A percentile compares a stretch with the other conserved stretches of the same genome.
These are phyloP conservation scores for Callithrix jacchus DNA, from an alignment of 2,113 vertebrate species.

Conservation along the genomic window DNA sequence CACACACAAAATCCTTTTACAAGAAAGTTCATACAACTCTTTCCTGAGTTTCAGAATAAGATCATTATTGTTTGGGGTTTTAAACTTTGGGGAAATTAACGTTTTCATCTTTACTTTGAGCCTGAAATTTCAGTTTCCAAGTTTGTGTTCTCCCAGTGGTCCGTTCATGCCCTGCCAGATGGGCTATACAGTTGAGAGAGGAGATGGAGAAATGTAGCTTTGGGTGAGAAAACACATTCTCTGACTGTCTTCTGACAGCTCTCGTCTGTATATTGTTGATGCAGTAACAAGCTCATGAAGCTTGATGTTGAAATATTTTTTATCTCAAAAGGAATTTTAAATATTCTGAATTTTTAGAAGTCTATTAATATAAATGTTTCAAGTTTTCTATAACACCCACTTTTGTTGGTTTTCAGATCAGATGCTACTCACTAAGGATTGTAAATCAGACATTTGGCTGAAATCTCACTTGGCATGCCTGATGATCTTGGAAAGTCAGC, in stretches of 20 bases:
- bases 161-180: background rate
- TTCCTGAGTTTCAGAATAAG: background rate
- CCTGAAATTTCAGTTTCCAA: conserved; percentile 47
- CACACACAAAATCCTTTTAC: background rate
- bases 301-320: background rate
- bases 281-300: background rate
- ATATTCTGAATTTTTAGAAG: conserved; percentile 24
- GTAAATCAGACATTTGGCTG: conserved; percentile 33
- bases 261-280: background rate
- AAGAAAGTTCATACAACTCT: background rate
- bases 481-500: background rate
- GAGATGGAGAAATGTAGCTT: conserved; percentile 12
- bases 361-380: conserved; percentile 13
- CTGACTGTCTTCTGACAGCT: background rate
- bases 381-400: background rate
- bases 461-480: conserved; percentile 32
- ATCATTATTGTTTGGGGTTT: background rate
- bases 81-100: conserved; percentile 29
- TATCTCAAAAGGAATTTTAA: conserved; percentile 10
- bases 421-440: background rate
- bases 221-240: background rate
- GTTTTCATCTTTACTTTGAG: conserved; percentile 42
- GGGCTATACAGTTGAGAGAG: background rate
- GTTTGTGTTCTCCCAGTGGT: conserved; percentile 22
- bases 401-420: conserved; percentile 49